Conservation (phyloP, 1,140 invertebrate genomes). For the Sesamia nonagrioides region DNA sequence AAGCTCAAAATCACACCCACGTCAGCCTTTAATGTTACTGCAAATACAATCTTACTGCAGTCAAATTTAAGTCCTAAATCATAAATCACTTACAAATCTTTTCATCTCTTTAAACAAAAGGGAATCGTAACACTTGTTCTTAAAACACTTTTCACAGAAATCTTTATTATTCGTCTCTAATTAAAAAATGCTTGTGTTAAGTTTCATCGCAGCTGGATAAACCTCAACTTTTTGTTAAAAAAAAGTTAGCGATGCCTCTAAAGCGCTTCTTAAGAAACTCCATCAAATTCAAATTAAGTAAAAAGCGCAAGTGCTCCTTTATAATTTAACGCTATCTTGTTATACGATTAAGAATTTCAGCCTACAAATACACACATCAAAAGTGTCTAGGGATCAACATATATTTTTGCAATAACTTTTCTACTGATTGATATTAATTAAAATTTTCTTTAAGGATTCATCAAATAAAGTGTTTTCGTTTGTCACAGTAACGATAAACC, state of each 20-base stretch:
- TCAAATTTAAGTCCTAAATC: neutral
- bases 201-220: constrained; percentile 7
- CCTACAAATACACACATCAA: no score
- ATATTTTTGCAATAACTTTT: no score
- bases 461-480: no score
- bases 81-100: neutral
- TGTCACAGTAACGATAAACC: no score
- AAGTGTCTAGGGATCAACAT: no score
- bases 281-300: constrained; percentile 22
- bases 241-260: neutral
- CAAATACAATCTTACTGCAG: neutral
- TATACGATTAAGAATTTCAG: no score
- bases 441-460: no score
- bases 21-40: neutral
- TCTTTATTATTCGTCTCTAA: constrained; percentile 12
- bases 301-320: neutral
- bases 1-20: no score
- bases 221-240: neutral
- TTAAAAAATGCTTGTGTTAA: constrained; percentile 16
- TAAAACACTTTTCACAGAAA: neutral
- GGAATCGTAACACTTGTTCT: neutral
- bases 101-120: neutral
- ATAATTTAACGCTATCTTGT: neutral
- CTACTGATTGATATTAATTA: no score
- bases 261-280: constrained; percentile 27